Conservation (phyloP, 2,888 invertebrate genomes). For the Pteria penguin region DNA sequence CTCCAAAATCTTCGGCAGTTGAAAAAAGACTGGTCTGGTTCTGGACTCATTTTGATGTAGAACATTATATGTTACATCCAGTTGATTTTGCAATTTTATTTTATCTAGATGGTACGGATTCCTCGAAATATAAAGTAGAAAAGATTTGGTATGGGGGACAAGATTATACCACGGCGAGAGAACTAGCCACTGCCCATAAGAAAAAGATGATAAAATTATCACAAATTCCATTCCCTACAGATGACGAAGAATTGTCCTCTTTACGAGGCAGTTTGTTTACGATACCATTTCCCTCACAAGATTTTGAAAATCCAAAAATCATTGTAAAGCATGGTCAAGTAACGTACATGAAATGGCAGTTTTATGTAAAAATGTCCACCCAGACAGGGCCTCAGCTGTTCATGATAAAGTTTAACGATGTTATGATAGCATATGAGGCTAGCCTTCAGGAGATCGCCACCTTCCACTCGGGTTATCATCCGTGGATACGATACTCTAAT, state of each 20-base stretch:
- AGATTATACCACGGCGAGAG: slow-evolving; percentile 50
- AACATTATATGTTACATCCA: slow-evolving; percentile 62
- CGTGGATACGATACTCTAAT: slow-evolving; percentile 55
- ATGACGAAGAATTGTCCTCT: slow-evolving; percentile 26
- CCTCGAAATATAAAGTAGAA: slow-evolving; percentile 51
- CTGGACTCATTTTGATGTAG: slow-evolving; percentile 55
- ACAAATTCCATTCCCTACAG: slow-evolving; percentile 39
- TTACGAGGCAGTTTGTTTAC: slow-evolving; percentile 47
- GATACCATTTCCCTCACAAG: slow-evolving; percentile 48
- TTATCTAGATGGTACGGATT: slow-evolving; percentile 57
- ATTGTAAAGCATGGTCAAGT: slow-evolving; percentile 67
- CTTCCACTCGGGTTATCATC: slow-evolving; percentile 65
- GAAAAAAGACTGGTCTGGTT: slow-evolving; percentile 60
- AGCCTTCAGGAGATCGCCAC: slow-evolving; percentile 74
- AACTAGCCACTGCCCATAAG: slow-evolving; percentile 53
- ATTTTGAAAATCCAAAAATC: slow-evolving; percentile 55
- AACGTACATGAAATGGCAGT: slow-evolving; percentile 69
- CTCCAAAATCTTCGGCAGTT: slow-evolving; percentile 49
- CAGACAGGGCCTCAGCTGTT: slow-evolving; percentile 65
- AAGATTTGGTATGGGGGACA: slow-evolving; percentile 59
- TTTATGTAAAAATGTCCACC: slow-evolving; percentile 69
- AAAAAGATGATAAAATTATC: slow-evolving; percentile 33
- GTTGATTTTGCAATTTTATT: slow-evolving; percentile 66
- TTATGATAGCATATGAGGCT: slow-evolving; percentile 72
- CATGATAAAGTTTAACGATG: slow-evolving; percentile 61